Evolutionary conservation across 1,140 invertebrate species (phyloP).

Genomic region (Augochlora pura): DNA sequence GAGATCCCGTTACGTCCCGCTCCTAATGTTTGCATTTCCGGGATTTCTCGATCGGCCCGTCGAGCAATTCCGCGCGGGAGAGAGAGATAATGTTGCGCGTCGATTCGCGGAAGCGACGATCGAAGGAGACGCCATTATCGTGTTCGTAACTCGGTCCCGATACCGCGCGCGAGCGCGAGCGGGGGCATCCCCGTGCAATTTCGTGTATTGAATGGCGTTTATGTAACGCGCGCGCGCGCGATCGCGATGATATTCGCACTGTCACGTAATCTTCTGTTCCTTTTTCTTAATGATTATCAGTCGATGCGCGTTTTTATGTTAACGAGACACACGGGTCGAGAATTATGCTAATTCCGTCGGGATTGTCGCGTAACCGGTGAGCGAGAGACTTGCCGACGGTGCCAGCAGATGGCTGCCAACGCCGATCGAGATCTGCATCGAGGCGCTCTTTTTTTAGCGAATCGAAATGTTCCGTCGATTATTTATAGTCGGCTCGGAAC

Average conservation of each 20-base stretch:
- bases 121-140: no score
- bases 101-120: no score
- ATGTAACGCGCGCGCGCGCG: constrained; percentile 22
- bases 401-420: neutral
- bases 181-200: neutral
- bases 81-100: no score
- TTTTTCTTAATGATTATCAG: constrained; percentile 22
- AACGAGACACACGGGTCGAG: neutral
- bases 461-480: neutral
- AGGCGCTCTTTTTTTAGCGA: neutral
- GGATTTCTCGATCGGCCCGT: no score
- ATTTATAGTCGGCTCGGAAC: no score
- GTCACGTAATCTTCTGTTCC: constrained; percentile 1
- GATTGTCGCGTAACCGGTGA: neutral
- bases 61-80: no score
- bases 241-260: neutral
- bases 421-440: neutral
- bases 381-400: neutral
- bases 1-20: no score
- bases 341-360: constrained; percentile 39
- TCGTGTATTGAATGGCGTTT: neutral
- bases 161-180: neutral
- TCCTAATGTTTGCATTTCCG: no score
- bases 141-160: no score
- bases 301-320: constrained; percentile 20